Conservation (phyloP, 2,888 invertebrate species). For the Ophion costatus region DNA sequence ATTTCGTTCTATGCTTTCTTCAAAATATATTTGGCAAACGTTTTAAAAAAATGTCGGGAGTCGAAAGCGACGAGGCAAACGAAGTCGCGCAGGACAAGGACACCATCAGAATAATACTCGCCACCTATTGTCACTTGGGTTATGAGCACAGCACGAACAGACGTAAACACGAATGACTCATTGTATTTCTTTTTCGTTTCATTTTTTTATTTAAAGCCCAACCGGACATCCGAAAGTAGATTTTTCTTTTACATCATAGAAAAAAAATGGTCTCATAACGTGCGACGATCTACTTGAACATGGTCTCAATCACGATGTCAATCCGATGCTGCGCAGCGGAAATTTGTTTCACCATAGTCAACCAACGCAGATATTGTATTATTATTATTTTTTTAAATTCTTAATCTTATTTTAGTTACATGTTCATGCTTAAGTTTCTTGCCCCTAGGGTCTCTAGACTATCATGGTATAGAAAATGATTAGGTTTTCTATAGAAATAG, state of each 20-base stretch:
- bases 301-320: constrained; percentile 91
- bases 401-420: too few relatives aligned
- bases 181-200: constrained; percentile 15
- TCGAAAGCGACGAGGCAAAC: background rate
- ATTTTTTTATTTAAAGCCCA: background rate
- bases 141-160: constrained; percentile 91
- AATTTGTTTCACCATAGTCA: constrained; percentile 98
- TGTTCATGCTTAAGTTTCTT: too few relatives aligned
- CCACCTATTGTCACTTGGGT: constrained; percentile 98
- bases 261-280: constrained; percentile 94
- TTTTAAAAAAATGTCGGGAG: constrained; percentile 41
- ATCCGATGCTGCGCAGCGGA: constrained; percentile 96
- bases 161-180: constrained; percentile 83
- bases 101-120: constrained; percentile 91
- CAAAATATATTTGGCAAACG: background rate
- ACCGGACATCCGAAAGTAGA: too few relatives aligned
- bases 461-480: too few relatives aligned
- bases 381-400: too few relatives aligned
- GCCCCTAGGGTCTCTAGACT: too few relatives aligned
- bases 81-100: constrained; percentile 81
- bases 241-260: constrained; percentile 78
- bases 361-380: constrained; percentile 94
- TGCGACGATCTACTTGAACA: constrained; percentile 97
- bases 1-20: too few relatives aligned
- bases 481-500: too few relatives aligned